Conservation (phyloP, 2,888 invertebrate species). For the Eupithecia subfuscata region DNA sequence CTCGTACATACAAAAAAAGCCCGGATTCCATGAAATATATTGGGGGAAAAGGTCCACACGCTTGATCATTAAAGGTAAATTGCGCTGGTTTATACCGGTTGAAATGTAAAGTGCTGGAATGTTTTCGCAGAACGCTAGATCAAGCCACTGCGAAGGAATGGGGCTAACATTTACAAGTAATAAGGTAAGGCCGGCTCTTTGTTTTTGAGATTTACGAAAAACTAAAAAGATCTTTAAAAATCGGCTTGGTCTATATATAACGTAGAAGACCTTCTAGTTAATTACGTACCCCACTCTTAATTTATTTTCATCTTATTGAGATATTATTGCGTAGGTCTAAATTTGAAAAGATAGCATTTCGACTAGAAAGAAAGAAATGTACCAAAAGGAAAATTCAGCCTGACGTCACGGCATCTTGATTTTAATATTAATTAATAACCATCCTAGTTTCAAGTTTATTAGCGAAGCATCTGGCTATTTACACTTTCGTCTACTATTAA, state of each 20-base stretch:
- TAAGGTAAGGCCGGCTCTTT: background rate
- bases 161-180: background rate
- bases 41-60: conserved; percentile 74
- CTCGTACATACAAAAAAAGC: conserved; percentile 77
- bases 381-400: background rate
- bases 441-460: background rate
- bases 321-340: background rate
- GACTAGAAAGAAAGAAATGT: background rate
- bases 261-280: background rate
- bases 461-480: too few relatives aligned
- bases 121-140: conserved; percentile 61
- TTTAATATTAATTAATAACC: background rate
- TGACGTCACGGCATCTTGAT: background rate
- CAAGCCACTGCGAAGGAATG: conserved; percentile 22
- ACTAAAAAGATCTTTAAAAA: background rate
- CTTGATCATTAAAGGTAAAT: conserved; percentile 77
- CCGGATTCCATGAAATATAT: conserved; percentile 75
- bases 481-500: too few relatives aligned
- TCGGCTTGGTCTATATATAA: background rate
- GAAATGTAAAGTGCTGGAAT: conserved; percentile 71
- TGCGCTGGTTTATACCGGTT: conserved; percentile 74
- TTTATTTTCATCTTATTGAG: background rate
- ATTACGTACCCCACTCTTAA: background rate
- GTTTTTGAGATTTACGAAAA: background rate
- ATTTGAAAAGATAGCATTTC: background rate